These are phyloP conservation scores for Volucella inflata DNA, from an alignment of 2,888 invertebrate species.

Conservation along the genomic window DNA sequence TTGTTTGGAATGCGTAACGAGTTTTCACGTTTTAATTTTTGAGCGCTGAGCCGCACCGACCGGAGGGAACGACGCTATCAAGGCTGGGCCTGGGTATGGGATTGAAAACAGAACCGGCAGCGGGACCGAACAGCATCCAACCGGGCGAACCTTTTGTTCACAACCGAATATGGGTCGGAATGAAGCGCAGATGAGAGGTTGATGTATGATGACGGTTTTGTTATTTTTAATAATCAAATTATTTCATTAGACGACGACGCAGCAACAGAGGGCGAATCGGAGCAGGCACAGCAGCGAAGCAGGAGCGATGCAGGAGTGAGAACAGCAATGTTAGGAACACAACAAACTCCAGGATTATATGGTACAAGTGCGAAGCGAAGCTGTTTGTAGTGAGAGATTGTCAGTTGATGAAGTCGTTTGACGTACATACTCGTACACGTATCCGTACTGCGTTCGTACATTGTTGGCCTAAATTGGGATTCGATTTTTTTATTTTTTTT, in stretches of 20 bases:
- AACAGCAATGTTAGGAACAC: no score
- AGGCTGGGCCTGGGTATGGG: not conserved
- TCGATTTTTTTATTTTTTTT: slow-evolving; percentile 33
- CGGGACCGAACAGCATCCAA: not conserved
- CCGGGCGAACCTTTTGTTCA: slow-evolving; percentile 8
- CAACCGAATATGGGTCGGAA: slow-evolving; percentile 43
- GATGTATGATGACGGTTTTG: slow-evolving; percentile 57
- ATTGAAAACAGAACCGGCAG: not conserved
- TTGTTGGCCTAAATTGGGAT: slow-evolving; percentile 37
- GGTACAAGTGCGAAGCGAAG: not conserved
- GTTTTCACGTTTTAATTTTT: slow-evolving; percentile 68
- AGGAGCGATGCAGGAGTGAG: no score
- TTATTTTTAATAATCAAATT: slow-evolving; percentile 69
- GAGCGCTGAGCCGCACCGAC: slow-evolving; percentile 46
- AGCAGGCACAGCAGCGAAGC: no score
- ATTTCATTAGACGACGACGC: slow-evolving; percentile 52
- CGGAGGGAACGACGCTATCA: not conserved
- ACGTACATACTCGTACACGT: slow-evolving; percentile 6
- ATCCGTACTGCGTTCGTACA: no score
- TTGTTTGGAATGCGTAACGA: slow-evolving; percentile 72
- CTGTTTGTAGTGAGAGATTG: slow-evolving; percentile 36
- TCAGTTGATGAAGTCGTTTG: slow-evolving; percentile 46
- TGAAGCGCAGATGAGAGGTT: slow-evolving; percentile 5
- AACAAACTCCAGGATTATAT: no score
- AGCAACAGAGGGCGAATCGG: not conserved